Conservation (phyloP, 2,797 vertebrate genomes). For the Schizothorax lantsangensis region DNA sequence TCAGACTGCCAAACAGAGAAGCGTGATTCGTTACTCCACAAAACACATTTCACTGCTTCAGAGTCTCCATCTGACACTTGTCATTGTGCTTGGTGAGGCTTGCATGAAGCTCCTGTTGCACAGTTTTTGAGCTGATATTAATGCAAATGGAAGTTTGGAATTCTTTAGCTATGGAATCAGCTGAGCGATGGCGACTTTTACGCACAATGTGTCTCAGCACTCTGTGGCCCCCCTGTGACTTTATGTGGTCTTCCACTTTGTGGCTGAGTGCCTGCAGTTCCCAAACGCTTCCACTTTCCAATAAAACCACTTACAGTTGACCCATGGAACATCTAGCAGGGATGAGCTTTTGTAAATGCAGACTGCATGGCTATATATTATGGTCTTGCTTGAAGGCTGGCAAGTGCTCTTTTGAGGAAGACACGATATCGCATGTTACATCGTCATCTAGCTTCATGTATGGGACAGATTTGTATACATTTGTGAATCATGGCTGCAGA, state of each 20-base stretch:
- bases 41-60: too few species aligned
- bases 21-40: too few species aligned
- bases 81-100: too few species aligned
- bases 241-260: too few species aligned
- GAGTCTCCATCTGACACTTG: too few species aligned
- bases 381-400: not conserved
- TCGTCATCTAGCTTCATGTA: not conserved
- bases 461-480: not conserved
- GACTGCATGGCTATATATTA: too few species aligned
- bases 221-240: not conserved
- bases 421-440: not conserved
- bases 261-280: not conserved
- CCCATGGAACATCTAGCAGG: not conserved
- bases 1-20: too few species aligned
- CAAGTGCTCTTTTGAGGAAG: not conserved
- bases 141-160: not conserved
- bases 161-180: not conserved
- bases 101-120: too few species aligned
- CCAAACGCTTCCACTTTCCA: not conserved
- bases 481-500: not conserved
- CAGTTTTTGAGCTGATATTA: not conserved
- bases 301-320: not conserved
- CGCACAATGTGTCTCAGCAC: not conserved
- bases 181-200: not conserved
- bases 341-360: not conserved